phyloP scores from a whole-genome alignment of 2,888 invertebrate genomes.

The Hesperia comma region DNA sequence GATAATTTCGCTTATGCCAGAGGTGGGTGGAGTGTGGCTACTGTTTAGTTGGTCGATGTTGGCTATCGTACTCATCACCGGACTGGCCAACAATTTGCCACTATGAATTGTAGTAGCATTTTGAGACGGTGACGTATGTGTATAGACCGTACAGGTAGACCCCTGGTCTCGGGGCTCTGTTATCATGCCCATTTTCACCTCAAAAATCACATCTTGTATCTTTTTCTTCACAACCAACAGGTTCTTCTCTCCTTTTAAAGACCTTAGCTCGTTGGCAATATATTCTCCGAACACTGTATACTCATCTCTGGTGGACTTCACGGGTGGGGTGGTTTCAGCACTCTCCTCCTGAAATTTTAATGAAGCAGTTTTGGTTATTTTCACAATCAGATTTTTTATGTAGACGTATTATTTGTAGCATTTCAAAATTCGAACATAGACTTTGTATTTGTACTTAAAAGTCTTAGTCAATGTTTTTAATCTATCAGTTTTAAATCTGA shows the following conservation, averaged over 20 bases:
- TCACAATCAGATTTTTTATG: background rate
- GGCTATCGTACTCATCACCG: slow-evolving; percentile 60
- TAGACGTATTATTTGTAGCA: no score
- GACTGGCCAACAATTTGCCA: slow-evolving; percentile 64
- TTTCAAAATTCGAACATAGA: no score
- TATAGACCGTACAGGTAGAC: slow-evolving; percentile 59
- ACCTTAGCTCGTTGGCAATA: slow-evolving; percentile 84
- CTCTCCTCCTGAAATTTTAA: slow-evolving; percentile 63
- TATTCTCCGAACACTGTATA: slow-evolving; percentile 85
- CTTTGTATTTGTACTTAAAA: no score
- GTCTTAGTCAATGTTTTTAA: no score
- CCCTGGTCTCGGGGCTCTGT: slow-evolving; percentile 65
- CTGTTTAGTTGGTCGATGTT: slow-evolving; percentile 66
- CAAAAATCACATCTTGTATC: slow-evolving; percentile 85
- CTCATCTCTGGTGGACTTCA: slow-evolving; percentile 72
- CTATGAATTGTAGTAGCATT: slow-evolving; percentile 55
- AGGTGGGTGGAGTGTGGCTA: slow-evolving; percentile 61
- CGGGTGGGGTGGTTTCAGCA: slow-evolving; percentile 51
- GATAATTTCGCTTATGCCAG: slow-evolving; percentile 73
- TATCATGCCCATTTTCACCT: slow-evolving; percentile 84
- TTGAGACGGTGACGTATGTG: slow-evolving; percentile 54
- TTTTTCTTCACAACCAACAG: slow-evolving; percentile 84
- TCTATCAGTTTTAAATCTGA: no score
- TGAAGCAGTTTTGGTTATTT: background rate
- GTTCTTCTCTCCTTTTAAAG: slow-evolving; percentile 82